Evolutionary conservation across 2,888 invertebrate genomes (phyloP), one percentile per base, ranked within the genome.

Genomic region (Scaptomyza parva): DNA sequence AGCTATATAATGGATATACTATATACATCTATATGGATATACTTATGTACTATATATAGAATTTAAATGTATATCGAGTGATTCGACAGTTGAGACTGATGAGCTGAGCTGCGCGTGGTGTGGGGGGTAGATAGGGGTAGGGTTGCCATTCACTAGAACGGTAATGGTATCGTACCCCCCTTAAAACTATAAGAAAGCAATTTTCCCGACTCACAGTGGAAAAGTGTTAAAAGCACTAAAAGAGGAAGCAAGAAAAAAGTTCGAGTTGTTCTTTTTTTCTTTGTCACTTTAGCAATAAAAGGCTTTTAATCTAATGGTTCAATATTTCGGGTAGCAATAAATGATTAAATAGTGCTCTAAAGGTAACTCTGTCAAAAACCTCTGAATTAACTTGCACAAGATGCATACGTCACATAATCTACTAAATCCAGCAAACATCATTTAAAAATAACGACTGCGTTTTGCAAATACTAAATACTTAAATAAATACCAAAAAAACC

Each of bases 181-280:
- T 47, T 9, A 14, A 39, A 84, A 80, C 74, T 87, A 76, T 75
- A 81, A 77, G 82, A 80, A 89, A 87, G 82, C 77, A 89, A 89
- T 89, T 89, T 89, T 87, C 83, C 83, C 75, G 78, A 82, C 86
- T 88, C 73, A 82, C 73, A 37, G 77, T 79, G 76, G 76, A 80
- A 88, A 89, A 84, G 76, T 48, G 33, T 2, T 76, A 76, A 33
- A 64, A 70, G 37, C 35, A 20, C 30, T 17, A 30, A 37, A 24
- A 40, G 18, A 40, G 18, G 20, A 22, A 28, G 14, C n/a, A n/a
- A 28, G 14, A 44, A 43, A 40, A 44, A 37, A 30, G 30, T 37
- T 24, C n/a, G 14, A 7, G 7, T 3, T 22, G 0, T 20, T 20
- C 4, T 35, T 14, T 12, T 39, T 37, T 12, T 8, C 12, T 12